Base-by-base conservation (phyloP, 2,888 invertebrate genomes). In the Pyralis farinalis region DNA sequence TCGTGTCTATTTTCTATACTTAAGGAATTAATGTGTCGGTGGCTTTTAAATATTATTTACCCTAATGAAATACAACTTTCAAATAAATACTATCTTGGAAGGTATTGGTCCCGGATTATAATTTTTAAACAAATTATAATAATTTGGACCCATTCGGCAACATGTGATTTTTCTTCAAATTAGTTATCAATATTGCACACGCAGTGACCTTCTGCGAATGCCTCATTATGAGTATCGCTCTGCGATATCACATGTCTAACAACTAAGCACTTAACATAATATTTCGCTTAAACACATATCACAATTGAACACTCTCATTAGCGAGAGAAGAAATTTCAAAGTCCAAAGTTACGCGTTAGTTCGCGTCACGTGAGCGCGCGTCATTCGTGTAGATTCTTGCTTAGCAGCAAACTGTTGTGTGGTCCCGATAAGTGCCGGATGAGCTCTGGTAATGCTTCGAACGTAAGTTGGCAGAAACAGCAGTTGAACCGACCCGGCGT, bases 361-460 rank as follows among this genome's bases (percentile, higher is more conserved):
- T 52, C 71, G 77, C 83, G 84, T 86, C 85, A 85, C 11, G 55
- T 50, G 44, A 53, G 66, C 71, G 64, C 59, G 53, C 66, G 88
- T 90, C 91, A 92, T 88, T 95, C 95, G 75, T 95, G 95, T 75
- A 96, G 90, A 80, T 96, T 96, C 90, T 96, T 96, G 79, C 95
- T 96, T 62, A 96, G 91, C 47, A 96, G 91, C 69, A 96, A 90
- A 85, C 95, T 96, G 70, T 96, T 96, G 81, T 96, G 96, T 52
- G 96, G 96, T 49, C 96, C 96, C 12, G 96, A 96, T 55, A 96
- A 90, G 75, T 96, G 96, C 73, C 96, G 91, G 59, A 96, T 96
- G 50, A 96, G 90, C 79, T 96, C 96, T 60, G 96, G 96, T 62
- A 96, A 88, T 52, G 95, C 95, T 80, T 96, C 96, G 71, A 96